Evolutionary conservation across 2,113 vertebrate species (phyloP), one percentile per base, ranked within the genome.

Genomic region (Gavialis gangeticus): DNA sequence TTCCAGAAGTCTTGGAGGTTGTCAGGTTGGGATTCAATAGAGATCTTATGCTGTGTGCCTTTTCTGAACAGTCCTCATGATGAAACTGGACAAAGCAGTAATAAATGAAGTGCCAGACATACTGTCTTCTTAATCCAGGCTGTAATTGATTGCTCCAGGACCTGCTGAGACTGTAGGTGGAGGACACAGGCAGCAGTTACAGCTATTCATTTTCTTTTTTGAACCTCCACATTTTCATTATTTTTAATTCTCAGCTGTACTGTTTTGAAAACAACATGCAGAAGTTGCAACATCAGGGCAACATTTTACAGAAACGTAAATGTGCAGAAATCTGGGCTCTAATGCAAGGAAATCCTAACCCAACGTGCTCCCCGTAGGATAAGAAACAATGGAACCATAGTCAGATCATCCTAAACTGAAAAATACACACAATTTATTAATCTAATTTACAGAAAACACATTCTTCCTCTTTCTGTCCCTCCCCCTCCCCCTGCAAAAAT

Each of bases 401-500:
- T 87, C 60, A 93, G 76, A 96, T 80, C 10, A 69, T 2, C 14
- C 28, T n/a, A 81, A 30, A 34, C 73, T 75, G 83, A n/a, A 57
- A 95, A 95, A 94, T 54, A 34, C 5, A 58, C 66, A 25, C 64
- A 46, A 89, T 18, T 92, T 81, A 85, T 67, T 67, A 34, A 19
- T 67, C 17, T 67, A 69, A 69, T 59, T 95, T 79, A 71, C 80
- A 89, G 63, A 79, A 92, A 93, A 90, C 55, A 84, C 82, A 90
- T 93, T 75, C 30, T 94, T 46, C 9, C 21, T 5, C 15, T 46
- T 46, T 9, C 46, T 46, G 46, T 46, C 46, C 46, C 7, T 46
- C 46, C 46, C 46, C 46, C 46, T 46, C 46, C 34, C 64, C 37
- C 76, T 60, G 73, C 9, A 30, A 82, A 87, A 94, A 91, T 27